Evolutionary conservation across 2,888 invertebrate species (phyloP).

Genomic region (Ellobium chinense): DNA sequence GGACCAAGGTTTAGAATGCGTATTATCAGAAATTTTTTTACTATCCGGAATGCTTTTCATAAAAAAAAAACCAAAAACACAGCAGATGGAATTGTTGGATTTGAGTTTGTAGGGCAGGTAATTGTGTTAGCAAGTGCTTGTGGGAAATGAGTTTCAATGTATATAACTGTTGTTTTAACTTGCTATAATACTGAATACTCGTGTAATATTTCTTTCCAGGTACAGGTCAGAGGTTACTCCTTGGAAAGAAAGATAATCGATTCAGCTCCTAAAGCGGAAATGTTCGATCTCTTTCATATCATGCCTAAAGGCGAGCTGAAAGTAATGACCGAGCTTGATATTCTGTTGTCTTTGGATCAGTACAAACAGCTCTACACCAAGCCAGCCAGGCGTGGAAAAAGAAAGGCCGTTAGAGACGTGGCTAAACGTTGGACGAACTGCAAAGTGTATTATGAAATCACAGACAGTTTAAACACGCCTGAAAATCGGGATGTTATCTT

Average conservation of each 20-base stretch:
- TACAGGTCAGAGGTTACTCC: background rate
- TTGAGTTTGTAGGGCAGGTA: too few species aligned
- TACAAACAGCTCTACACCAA: constrained; percentile 30
- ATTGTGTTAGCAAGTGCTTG: too few species aligned
- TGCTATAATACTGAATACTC: too few species aligned
- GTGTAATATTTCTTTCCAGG: too few species aligned
- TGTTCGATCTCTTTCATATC: constrained; percentile 50
- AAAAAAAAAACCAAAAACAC: too few species aligned
- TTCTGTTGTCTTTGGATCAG: constrained; percentile 44
- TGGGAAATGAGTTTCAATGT: too few species aligned
- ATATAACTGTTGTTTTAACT: too few species aligned
- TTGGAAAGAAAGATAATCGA: constrained; percentile 26
- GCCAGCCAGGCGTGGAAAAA: constrained; percentile 41
- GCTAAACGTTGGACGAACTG: constrained; percentile 56
- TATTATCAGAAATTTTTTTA: too few species aligned
- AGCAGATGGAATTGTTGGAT: too few species aligned
- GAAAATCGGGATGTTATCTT: constrained; percentile 33
- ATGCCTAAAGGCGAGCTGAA: constrained; percentile 46
- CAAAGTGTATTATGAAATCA: constrained; percentile 55
- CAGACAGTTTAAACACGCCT: background rate
- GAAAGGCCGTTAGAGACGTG: constrained; percentile 53
- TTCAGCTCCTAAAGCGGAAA: constrained; percentile 23
- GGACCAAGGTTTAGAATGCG: too few species aligned
- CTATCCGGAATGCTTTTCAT: too few species aligned
- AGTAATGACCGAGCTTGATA: constrained; percentile 59